phyloP scores from a whole-genome alignment of 2,113 vertebrate species.

The Peromyscus maniculatus region DNA sequence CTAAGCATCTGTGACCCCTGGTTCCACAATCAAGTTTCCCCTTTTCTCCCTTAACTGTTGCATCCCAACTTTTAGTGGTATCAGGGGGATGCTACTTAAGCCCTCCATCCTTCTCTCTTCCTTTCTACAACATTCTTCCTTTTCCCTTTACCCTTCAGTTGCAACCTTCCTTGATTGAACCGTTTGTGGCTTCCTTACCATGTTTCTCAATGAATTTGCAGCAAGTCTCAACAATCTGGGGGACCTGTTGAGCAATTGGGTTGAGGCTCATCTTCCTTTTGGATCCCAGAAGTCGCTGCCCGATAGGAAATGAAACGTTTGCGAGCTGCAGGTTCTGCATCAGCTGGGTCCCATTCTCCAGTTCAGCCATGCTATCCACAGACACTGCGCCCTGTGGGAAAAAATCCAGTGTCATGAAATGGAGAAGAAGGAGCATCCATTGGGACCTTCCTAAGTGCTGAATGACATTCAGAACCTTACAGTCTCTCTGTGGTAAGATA shows the following conservation, averaged over 20 bases:
- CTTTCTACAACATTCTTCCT: neutral
- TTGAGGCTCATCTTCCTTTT: constrained; percentile 93
- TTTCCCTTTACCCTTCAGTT: neutral
- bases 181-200: constrained; percentile 84
- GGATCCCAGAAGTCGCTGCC: constrained; percentile 90
- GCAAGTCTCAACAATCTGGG: constrained; percentile 93
- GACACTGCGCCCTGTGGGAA: constrained; percentile 92
- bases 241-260: constrained; percentile 95
- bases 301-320: constrained; percentile 89
- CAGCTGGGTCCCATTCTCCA: constrained; percentile 93
- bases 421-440: neutral
- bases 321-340: constrained; percentile 94
- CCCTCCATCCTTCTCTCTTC: neutral
- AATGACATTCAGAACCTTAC: neutral
- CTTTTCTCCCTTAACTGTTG: neutral
- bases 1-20: neutral
- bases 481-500: constrained; percentile 17
- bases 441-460: neutral
- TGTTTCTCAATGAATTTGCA: constrained; percentile 93
- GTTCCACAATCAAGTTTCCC: neutral
- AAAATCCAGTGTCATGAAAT: constrained; percentile 40
- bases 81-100: neutral
- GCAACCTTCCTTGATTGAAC: constrained; percentile 31
- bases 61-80: neutral
- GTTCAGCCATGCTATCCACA: constrained; percentile 93